Base-by-base conservation (phyloP, 2,888 invertebrate species). In the Zhuqinia jingwanae region DNA sequence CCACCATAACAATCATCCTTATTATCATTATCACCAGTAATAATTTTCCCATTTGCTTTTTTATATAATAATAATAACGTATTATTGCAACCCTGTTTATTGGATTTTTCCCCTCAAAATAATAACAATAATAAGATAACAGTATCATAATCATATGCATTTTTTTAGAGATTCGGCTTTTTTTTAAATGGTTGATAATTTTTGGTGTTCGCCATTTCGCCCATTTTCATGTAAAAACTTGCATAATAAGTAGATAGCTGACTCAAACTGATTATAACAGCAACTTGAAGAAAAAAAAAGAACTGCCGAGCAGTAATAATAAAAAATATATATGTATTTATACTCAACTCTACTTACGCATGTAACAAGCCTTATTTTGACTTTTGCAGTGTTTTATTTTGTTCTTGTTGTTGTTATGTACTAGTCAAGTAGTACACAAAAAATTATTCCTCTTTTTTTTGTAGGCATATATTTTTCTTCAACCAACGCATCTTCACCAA, bases 401-500 rank as follows among this genome's bases (percentile, higher is more conserved):
- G 8, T 22, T 60, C 17, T 17, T 17, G 53, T 17, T 25, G 60
- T 15, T 60, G 25, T 60, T 56, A 10, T 27, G 27, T 20, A 20
- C 36, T 8, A 36, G 36, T n/a, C n/a, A n/a, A n/a, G n/a, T n/a
- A n/a, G n/a, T n/a, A n/a, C 36, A 36, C 36, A 36, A 6, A 36
- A 36, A 36, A 6, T 36, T 36, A 36, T 36, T 36, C 8, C 36
- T 36, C 3, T 8, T 65, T 22, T 47, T 70, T 45, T 17, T 3
- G 17, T 53, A 53, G 27, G 75, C 11, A 11, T 25, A 20, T 15
- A 17, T 53, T 53, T 8, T 53, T 15, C 17, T 53, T 76, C 76
- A 65, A 42, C 80, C 65, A 70, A 68, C 80, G 53, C 80, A 70
- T 80, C 80, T 68, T 80, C 80, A 53, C 17, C 73, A 27, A 30